phyloP scores from a whole-genome alignment of 2,797 vertebrate species.

The Cichlasoma orientale region DNA sequence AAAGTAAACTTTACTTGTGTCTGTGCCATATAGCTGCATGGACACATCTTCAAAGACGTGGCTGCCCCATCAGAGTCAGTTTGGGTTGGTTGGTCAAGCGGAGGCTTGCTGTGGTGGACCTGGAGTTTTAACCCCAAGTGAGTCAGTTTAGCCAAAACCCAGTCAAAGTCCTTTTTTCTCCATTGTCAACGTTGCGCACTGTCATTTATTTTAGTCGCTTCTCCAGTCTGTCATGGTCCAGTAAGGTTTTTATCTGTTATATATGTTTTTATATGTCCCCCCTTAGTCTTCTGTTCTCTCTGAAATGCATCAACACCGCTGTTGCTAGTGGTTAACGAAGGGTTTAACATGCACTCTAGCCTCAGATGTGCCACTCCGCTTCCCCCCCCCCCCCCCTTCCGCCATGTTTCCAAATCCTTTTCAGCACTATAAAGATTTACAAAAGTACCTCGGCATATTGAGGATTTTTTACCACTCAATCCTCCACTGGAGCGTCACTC shows the following conservation, averaged over 20 bases:
- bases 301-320: conserved; percentile 5
- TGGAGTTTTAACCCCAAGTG: conserved; percentile 79
- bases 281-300: conserved; percentile 14
- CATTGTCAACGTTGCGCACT: conserved; percentile 50
- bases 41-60: conserved; percentile 78
- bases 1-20: conserved; percentile 54
- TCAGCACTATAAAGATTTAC: conserved; percentile 14
- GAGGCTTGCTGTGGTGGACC: conserved; percentile 77
- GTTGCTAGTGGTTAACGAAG: conserved; percentile 23
- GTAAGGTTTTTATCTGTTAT: conserved; percentile 49
- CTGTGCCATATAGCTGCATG: conserved; percentile 76
- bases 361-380: conserved; percentile 28
- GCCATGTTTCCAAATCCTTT: conserved; percentile 21
- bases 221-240: conserved; percentile 55
- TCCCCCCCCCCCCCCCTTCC: neutral
- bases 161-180: conserved; percentile 19
- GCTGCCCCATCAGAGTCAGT: conserved; percentile 78
- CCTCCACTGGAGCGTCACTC: conserved; percentile 32
- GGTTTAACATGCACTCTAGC: conserved; percentile 23
- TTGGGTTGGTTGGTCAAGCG: conserved; percentile 78
- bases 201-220: conserved; percentile 23
- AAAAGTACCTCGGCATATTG: conserved; percentile 30
- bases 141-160: conserved; percentile 53
- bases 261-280: conserved; percentile 45
- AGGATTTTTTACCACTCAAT: conserved; percentile 29